Base-by-base conservation (phyloP, 2,113 vertebrate genomes). In the Gorsachius goisagi region DNA sequence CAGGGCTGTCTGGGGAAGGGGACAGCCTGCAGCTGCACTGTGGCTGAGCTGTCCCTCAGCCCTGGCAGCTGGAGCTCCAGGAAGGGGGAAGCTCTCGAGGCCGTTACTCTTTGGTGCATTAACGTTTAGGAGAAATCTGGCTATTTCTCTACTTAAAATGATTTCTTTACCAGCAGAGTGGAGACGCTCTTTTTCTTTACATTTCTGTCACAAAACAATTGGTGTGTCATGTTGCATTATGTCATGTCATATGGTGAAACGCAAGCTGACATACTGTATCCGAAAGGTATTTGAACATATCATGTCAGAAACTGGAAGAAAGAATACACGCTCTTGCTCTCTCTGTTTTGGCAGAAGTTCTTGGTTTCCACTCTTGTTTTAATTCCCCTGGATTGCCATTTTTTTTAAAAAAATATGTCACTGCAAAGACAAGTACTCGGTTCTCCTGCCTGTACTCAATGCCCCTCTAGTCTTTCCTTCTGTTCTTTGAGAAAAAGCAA, bases 181-280 rank as follows among this genome's bases (percentile, higher is more conserved):
- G 96, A 85, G 71, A 53, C 24, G 5, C 63, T 94, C 83, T 75
- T 88, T 95, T 90, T 76, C 85, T 74, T 76, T 95, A 79, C 37
- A 69, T 95, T 95, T 96, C 96, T 96, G 95, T 96, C 82, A 94
- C 86, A 93, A 95, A 97, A 95, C 95, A 93, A 97, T 92, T 89
- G 75, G 75, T 62, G 53, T 95, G 91, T 96, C 93, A 86, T 89
- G 92, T 86, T 85, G 89, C 91, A 89, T 97, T 92, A 93, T 93
- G 83, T 96, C 94, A 96, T 59, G 58, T 85, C 72, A n/a, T 63
- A 45, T 60, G 60, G 53, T 75, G 88, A 94, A 97, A 98, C 88
- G 82, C 74, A 85, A 96, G 88, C 55, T 96, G 95, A 97, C 95
- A 94, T 49, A n/a, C 73, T 96, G 89, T 95, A 86, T 97, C 95